Evolutionary conservation across 1,140 invertebrate genomes (phyloP).

Genomic region (Bombus balteatus): DNA sequence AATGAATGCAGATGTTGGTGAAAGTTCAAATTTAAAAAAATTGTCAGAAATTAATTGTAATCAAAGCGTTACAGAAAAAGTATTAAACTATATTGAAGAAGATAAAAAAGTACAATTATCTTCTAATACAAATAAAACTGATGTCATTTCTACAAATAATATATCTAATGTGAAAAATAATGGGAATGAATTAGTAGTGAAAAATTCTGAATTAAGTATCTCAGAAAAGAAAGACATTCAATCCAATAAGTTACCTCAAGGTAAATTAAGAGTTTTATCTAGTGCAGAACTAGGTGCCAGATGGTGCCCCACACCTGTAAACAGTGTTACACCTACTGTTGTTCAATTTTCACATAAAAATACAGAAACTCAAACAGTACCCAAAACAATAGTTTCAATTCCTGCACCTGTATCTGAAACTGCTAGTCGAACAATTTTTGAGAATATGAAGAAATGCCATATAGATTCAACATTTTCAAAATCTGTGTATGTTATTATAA

Average conservation of each 20-base stretch:
- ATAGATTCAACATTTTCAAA: background rate
- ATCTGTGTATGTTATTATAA: background rate
- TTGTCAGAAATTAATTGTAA: background rate
- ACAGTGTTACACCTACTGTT: background rate
- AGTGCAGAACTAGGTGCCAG: conserved; percentile 53
- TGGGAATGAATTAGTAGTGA: background rate
- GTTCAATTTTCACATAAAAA: background rate
- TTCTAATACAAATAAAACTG: no score
- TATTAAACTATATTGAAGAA: background rate
- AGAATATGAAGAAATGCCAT: background rate
- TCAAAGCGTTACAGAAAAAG: background rate
- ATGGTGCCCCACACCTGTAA: conserved; percentile 57
- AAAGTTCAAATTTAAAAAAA: conserved; percentile 1
- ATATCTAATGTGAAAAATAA: background rate
- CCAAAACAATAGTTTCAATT: background rate
- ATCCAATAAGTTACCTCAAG: background rate
- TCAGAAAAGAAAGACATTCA: background rate
- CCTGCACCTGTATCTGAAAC: background rate
- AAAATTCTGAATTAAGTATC: background rate
- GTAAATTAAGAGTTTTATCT: conserved; percentile 47
- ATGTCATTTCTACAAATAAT: background rate
- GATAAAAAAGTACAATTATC: background rate
- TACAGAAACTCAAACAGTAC: background rate
- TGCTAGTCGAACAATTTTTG: background rate
- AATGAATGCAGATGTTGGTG: background rate